A percentile compares a stretch with the other conserved stretches of the same genome.
Evolutionary conservation across 2,113 vertebrate species (phyloP).

Genomic region (Naja naja): DNA sequence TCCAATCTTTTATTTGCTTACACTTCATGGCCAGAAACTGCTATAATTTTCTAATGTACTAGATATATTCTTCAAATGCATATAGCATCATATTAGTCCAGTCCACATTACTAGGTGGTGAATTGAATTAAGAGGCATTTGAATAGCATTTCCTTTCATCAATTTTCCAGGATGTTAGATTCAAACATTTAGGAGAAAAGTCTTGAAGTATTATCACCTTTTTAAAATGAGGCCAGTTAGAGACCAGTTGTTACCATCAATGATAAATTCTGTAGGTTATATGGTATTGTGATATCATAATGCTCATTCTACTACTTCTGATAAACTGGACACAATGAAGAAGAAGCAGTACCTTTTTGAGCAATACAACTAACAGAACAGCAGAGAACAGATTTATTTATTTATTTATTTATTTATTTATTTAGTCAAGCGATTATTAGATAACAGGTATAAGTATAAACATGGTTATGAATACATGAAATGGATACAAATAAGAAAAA

Average conservation of each 20-base stretch:
- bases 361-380: background rate
- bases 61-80: background rate
- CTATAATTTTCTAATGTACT: background rate
- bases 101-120: background rate
- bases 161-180: background rate
- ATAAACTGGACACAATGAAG: background rate
- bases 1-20: background rate
- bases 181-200: background rate
- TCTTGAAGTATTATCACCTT: background rate
- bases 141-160: background rate
- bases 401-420: too few relatives aligned
- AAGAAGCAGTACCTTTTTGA: background rate
- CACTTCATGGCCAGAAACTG: background rate
- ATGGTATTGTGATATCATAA: background rate
- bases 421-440: too few relatives aligned
- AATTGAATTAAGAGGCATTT: background rate
- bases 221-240: background rate
- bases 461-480: too few relatives aligned
- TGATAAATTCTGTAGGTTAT: background rate
- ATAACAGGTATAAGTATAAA: too few relatives aligned
- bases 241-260: background rate
- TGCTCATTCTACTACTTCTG: background rate
- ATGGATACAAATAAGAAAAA: too few relatives aligned
- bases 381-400: background rate
- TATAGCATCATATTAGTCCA: background rate